Conservation (phyloP, 2,113 vertebrate species). For the Catagonus wagneri region DNA sequence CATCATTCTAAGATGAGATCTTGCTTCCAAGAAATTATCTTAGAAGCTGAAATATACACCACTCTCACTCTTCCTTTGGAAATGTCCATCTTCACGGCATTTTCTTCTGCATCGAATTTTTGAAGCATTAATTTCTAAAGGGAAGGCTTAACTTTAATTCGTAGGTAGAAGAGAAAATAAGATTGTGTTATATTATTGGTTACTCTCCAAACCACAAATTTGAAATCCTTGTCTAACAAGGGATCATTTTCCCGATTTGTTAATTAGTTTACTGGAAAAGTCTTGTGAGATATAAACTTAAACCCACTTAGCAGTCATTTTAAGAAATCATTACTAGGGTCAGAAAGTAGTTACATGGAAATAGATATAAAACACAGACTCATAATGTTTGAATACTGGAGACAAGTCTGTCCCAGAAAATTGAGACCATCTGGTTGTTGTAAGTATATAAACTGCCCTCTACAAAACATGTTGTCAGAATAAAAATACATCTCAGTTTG, state of each 20-base stretch:
- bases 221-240: background rate
- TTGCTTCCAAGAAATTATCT: background rate
- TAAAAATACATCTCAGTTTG: background rate
- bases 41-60: background rate
- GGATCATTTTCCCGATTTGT: constrained; percentile 12
- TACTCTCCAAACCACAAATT: background rate
- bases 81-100: background rate
- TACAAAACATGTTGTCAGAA: background rate
- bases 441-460: background rate
- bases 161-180: background rate
- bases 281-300: background rate
- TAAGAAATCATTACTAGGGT: background rate
- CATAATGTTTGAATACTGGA: background rate
- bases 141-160: background rate
- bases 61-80: background rate
- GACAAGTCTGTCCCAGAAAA: background rate
- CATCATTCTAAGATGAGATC: background rate
- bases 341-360: constrained; percentile 31
- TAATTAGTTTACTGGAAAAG: constrained; percentile 6
- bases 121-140: constrained; percentile 26
- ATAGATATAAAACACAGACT: background rate
- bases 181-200: background rate
- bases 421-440: background rate
- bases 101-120: background rate
- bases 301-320: constrained; percentile 9